Percentiles rank a stretch among this genome's conserved stretches.
These are phyloP conservation scores for Mylabris phalerata DNA, from an alignment of 1,140 invertebrate genomes.

Conservation along the genomic window DNA sequence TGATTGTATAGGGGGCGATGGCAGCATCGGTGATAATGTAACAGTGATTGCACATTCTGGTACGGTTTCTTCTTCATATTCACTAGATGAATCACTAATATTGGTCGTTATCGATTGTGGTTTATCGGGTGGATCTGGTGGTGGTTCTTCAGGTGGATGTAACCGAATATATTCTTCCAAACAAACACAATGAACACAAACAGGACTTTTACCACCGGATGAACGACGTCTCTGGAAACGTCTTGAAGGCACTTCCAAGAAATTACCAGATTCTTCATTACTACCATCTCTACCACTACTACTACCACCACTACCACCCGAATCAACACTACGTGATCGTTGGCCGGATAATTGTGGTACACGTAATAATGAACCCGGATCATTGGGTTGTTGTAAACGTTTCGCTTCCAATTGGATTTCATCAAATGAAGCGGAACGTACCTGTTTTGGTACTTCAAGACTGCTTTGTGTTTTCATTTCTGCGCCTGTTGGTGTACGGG, in stretches of 20 bases:
- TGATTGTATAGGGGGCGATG: constrained; percentile 42
- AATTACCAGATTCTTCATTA: constrained; percentile 56
- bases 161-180: constrained; percentile 53
- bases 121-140: constrained; percentile 41
- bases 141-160: constrained; percentile 46
- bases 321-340: constrained; percentile 72
- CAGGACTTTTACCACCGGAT: constrained; percentile 53
- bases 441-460: constrained; percentile 79
- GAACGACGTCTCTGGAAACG: constrained; percentile 56
- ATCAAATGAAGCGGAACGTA: constrained; percentile 77
- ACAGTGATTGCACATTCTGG: constrained; percentile 56
- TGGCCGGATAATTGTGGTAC: constrained; percentile 58
- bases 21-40: constrained; percentile 54
- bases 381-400: constrained; percentile 44
- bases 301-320: constrained; percentile 65
- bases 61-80: constrained; percentile 45
- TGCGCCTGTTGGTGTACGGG: constrained; percentile 74
- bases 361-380: constrained; percentile 46
- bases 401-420: constrained; percentile 76
- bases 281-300: constrained; percentile 36
- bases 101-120: constrained; percentile 47
- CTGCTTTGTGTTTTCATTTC: constrained; percentile 87
- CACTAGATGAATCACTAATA: constrained; percentile 46
- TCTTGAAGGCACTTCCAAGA: constrained; percentile 58
- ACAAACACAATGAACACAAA: constrained; percentile 58